Evolutionary conservation across 2,888 invertebrate genomes (phyloP), one percentile per base, ranked within the genome.

Genomic region (Coremacera marginata): DNA sequence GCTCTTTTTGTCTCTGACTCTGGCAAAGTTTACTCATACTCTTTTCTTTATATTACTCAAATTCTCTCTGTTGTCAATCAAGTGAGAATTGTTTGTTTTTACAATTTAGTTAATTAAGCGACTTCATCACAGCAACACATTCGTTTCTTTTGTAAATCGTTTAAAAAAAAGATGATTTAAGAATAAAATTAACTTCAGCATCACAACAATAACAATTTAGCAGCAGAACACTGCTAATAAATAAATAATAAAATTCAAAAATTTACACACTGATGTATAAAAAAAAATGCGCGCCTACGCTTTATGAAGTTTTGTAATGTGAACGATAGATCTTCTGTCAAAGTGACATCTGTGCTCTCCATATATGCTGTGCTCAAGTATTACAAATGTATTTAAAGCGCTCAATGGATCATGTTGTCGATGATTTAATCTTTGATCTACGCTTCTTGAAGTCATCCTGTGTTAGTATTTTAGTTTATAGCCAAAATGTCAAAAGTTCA

Each of bases 331-430:
- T 9, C 55, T 51, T 52, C n/a, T 72, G 72, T 60, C 72, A 62
- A 8, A 27, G 49, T 57, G 55, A 37, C 73, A 27, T 8, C 63
- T 62, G 16, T 51, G 25, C 7, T 60, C 19, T 22, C 11, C 62
- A 25, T 70, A 25, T 68, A 37, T n/a, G 37, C 68, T 8, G n/a
- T 14, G 31, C 22, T 34, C 76, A 74, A 80, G 79, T 77, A 80
- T 81, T 82, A 84, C 88, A 86, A 87, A 88, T 88, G 88, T 86
- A 88, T 88, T 82, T 88, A 80, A 88, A 88, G 84, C 84, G 84
- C 82, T 85, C 86, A 84, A 89, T 89, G 89, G 87, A 87, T 83
- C 83, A 83, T 82, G 82, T 87, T 81, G 83, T 88, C 82, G 87
- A 88, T 80, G 89, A 89, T 83, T 84, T 89, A 77, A 84, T 89